Evolutionary conservation across 2,113 vertebrate genomes (phyloP).

Genomic region (Boleophthalmus pectinirostris): DNA sequence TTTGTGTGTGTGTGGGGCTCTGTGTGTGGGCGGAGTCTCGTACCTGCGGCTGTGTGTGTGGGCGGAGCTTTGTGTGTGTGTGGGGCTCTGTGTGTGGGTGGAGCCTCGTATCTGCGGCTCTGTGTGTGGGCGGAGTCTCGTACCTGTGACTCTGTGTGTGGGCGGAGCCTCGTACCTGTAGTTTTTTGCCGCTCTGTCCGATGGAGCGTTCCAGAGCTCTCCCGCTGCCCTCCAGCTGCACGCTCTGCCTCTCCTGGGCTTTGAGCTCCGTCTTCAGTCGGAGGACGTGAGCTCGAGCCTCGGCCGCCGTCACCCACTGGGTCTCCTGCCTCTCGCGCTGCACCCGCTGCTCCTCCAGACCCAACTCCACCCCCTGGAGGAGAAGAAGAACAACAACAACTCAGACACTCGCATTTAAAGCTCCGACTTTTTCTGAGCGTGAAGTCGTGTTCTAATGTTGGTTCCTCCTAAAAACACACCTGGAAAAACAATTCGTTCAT

Average conservation of each 20-base stretch:
- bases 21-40: too few species aligned
- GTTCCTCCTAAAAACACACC: too few species aligned
- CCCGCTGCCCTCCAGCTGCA: conserved; percentile 91
- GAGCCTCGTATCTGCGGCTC: too few species aligned
- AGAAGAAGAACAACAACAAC: neutral
- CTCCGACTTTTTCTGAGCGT: too few species aligned
- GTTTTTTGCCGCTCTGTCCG: conserved; percentile 86
- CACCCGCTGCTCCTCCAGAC: conserved; percentile 88
- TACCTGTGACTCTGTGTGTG: too few species aligned
- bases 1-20: too few species aligned
- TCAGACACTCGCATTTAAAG: too few species aligned
- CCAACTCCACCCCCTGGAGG: conserved; percentile 79
- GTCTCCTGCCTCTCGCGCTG: conserved; percentile 87
- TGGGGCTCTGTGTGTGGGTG: too few species aligned
- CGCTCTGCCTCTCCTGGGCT: conserved; percentile 88
- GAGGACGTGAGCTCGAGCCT: conserved; percentile 87
- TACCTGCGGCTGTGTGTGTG: too few species aligned
- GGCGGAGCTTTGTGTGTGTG: too few species aligned
- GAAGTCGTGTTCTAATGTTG: too few species aligned
- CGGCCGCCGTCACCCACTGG: conserved; percentile 89
- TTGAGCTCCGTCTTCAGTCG: conserved; percentile 89
- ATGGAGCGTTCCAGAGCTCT: conserved; percentile 92
- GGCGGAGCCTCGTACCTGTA: conserved; percentile 81
- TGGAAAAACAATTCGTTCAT: too few species aligned
- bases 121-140: neutral